These are phyloP conservation scores for Maconellicoccus hirsutus DNA, from an alignment of 1,140 invertebrate species.

Conservation along the genomic window DNA sequence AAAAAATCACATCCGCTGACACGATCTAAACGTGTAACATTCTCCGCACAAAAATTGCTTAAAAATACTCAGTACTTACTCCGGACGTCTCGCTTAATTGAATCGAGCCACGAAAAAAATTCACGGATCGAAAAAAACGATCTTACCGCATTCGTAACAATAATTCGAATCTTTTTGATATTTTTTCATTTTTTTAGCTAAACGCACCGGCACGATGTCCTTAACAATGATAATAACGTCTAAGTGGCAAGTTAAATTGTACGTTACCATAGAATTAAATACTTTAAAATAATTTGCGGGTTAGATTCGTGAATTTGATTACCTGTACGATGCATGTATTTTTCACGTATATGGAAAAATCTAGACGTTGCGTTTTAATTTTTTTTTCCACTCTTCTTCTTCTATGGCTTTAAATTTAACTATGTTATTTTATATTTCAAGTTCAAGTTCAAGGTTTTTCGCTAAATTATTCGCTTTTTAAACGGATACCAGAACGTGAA, in stretches of 20 bases:
- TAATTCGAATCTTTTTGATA: not conserved
- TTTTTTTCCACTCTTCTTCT: not conserved
- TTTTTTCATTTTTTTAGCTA: not conserved
- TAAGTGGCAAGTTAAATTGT: slow-evolving; percentile 4
- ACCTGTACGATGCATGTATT: not conserved
- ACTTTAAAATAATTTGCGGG: not conserved
- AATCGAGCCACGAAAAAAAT: too few relatives aligned
- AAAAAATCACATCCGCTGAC: too few relatives aligned
- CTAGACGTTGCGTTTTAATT: not conserved
- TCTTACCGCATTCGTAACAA: too few relatives aligned
- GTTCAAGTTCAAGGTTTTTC: not conserved
- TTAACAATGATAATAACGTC: slow-evolving; percentile 9
- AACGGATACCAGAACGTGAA: not conserved
- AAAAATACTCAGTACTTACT: too few relatives aligned
- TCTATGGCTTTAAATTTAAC: not conserved
- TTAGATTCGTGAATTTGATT: not conserved
- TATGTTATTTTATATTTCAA: not conserved
- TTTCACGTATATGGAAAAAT: not conserved
- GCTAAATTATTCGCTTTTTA: not conserved
- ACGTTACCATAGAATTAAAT: not conserved
- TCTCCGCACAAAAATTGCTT: too few relatives aligned
- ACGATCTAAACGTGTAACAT: too few relatives aligned
- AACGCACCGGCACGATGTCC: not conserved
- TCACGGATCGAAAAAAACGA: too few relatives aligned
- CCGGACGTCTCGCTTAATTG: too few relatives aligned